These are phyloP conservation scores for Diloba caeruleocephala DNA, from an alignment of 2,888 invertebrate species.

Conservation along the genomic window DNA sequence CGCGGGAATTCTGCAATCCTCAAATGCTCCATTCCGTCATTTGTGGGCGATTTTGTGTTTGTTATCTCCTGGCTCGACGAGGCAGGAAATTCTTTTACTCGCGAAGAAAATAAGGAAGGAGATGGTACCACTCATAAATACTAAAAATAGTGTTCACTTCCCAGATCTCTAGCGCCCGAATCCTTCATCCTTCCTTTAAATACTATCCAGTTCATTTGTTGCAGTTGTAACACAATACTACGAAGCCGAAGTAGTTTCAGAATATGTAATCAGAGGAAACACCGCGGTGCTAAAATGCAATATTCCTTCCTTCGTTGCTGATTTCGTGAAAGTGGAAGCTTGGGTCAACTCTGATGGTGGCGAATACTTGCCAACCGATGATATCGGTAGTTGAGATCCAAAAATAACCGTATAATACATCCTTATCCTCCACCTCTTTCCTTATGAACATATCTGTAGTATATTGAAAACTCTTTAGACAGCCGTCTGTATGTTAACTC, in stretches of 20 bases:
- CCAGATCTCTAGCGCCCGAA: slow-evolving; percentile 34
- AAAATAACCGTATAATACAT: slow-evolving; percentile 25
- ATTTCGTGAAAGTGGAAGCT: slow-evolving; percentile 96
- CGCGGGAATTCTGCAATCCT: slow-evolving; percentile 96
- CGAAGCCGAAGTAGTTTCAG: slow-evolving; percentile 96
- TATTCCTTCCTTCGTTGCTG: slow-evolving; percentile 96
- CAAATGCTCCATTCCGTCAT: slow-evolving; percentile 97
- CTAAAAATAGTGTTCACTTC: slow-evolving; percentile 29
- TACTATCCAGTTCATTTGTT: slow-evolving; percentile 56
- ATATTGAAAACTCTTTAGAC: too few relatives aligned
- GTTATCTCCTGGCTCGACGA: slow-evolving; percentile 96
- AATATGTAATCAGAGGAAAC: slow-evolving; percentile 96
- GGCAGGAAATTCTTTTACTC: slow-evolving; percentile 88
- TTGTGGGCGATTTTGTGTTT: slow-evolving; percentile 97
- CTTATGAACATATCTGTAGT: too few relatives aligned
- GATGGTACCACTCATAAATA: slow-evolving; percentile 68
- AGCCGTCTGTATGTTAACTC: too few relatives aligned
- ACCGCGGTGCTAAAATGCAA: slow-evolving; percentile 96
- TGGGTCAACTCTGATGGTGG: slow-evolving; percentile 92
- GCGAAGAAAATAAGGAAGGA: slow-evolving; percentile 72
- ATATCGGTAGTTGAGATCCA: slow-evolving; percentile 91
- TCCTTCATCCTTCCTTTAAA: slow-evolving; percentile 31
- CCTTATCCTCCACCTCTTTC: slow-evolving; percentile 38
- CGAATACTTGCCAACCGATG: slow-evolving; percentile 91
- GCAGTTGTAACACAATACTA: slow-evolving; percentile 96